Conservation (phyloP, 2,113 vertebrate species). For the Microtus ochrogaster region DNA sequence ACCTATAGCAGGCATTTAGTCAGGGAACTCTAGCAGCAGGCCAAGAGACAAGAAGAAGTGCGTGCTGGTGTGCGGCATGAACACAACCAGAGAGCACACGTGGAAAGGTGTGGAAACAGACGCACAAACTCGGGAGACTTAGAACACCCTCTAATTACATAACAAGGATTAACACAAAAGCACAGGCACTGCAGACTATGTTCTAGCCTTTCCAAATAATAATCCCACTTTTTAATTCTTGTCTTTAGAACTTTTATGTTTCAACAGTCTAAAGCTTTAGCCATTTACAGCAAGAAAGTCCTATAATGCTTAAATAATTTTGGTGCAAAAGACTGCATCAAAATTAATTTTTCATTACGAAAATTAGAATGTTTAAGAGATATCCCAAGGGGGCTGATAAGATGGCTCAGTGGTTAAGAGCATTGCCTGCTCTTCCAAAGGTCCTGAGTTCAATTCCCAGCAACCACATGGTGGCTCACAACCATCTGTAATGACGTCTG, state of each 20-base stretch:
- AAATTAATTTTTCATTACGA: constrained; percentile 54
- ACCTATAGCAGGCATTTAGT: neutral
- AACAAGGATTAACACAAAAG: neutral
- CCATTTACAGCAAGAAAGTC: neutral
- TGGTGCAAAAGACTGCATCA: neutral
- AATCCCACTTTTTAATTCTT: neutral
- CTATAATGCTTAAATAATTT: neutral
- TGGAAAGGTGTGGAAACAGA: neutral
- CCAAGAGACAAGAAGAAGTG: neutral
- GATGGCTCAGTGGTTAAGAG: too few species aligned
- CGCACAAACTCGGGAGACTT: neutral
- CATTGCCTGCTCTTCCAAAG: too few species aligned
- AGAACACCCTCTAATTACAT: neutral
- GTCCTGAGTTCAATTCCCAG: too few species aligned
- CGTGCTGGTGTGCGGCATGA: neutral
- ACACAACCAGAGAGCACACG: neutral
- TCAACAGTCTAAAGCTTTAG: constrained; percentile 25
- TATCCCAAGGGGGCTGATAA: too few species aligned
- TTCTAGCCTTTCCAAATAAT: neutral
- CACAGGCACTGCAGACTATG: neutral
- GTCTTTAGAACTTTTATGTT: neutral
- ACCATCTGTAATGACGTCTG: too few species aligned
- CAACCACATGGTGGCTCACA: too few species aligned
- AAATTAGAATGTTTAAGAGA: constrained; percentile 37
- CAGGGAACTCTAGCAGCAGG: neutral